phyloP scores from a whole-genome alignment of 2,888 invertebrate genomes.

The Andrena fulva region DNA sequence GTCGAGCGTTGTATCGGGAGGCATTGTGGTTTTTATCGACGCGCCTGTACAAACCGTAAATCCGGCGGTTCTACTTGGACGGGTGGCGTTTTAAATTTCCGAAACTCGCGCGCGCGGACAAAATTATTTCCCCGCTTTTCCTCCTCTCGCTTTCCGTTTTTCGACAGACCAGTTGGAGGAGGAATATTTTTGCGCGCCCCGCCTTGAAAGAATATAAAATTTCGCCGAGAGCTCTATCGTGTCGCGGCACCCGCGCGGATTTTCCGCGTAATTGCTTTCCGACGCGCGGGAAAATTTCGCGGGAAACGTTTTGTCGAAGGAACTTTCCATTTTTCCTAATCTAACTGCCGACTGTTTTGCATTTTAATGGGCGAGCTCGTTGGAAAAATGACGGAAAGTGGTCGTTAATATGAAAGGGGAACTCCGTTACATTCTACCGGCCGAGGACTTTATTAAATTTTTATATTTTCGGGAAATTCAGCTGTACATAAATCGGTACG shows the following conservation, averaged over 20 bases:
- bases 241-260: not conserved
- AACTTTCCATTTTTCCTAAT: constrained; percentile 28
- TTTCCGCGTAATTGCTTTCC: constrained; percentile 28
- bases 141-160: not conserved
- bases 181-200: not conserved
- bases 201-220: not conserved
- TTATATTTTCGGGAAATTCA: not conserved
- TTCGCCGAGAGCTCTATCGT: not conserved
- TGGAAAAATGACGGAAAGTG: constrained; percentile 1
- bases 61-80: not conserved
- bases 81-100: not conserved
- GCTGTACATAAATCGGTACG: not conserved
- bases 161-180: not conserved
- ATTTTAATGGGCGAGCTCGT: constrained; percentile 36
- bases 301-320: constrained; percentile 11
- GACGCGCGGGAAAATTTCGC: constrained; percentile 26
- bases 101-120: not conserved
- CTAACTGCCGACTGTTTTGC: constrained; percentile 36
- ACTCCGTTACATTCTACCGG: not conserved
- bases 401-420: not conserved
- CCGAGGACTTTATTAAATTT: constrained; percentile 1
- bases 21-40: constrained; percentile 16
- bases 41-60: constrained; percentile 13
- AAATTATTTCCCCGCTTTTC: not conserved
- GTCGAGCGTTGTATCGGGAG: constrained; percentile 3